Evolutionary conservation across 1,140 invertebrate species (phyloP).

Genomic region (Cotesia vestalis): DNA sequence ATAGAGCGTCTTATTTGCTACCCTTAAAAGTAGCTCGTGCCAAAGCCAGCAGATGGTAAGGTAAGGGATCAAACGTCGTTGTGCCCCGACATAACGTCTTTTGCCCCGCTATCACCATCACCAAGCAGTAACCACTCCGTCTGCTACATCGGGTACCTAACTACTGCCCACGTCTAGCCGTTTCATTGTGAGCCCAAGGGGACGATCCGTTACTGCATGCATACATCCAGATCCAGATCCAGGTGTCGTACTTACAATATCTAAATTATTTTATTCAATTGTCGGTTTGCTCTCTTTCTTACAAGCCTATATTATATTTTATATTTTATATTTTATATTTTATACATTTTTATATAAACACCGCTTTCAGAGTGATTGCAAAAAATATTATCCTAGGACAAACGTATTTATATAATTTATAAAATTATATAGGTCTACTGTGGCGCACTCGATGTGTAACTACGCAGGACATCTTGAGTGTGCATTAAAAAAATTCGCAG

Average conservation of each 20-base stretch:
- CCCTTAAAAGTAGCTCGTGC: slow-evolving; percentile 37
- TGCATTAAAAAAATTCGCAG: slow-evolving; percentile 44
- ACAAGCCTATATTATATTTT: not conserved
- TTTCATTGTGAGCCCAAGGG: not conserved
- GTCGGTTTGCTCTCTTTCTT: not conserved
- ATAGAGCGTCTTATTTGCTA: slow-evolving; percentile 17
- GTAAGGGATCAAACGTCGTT: slow-evolving; percentile 30
- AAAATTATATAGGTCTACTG: slow-evolving; percentile 17
- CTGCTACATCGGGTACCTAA: slow-evolving; percentile 9
- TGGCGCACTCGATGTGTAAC: not conserved
- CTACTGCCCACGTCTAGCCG: slow-evolving; percentile 8
- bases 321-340: not conserved
- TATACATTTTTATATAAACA: too few species aligned
- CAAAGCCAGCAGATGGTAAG: slow-evolving; percentile 39
- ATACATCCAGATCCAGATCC: not conserved
- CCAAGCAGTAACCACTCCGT: not conserved
- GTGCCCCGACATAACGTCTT: slow-evolving; percentile 34
- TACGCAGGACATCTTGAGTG: slow-evolving; percentile 41
- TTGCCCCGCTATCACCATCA: slow-evolving; percentile 24
- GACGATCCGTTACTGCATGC: slow-evolving; percentile 4
- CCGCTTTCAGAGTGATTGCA: not conserved
- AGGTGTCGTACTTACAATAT: slow-evolving; percentile 7
- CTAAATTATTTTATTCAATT: not conserved
- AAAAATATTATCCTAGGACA: slow-evolving; percentile 20
- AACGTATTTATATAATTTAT: slow-evolving; percentile 29